Percentiles rank a stretch among this genome's conserved stretches.
Evolutionary conservation across 2,888 invertebrate genomes (phyloP).

Genomic region (Epinotia demarniana): DNA sequence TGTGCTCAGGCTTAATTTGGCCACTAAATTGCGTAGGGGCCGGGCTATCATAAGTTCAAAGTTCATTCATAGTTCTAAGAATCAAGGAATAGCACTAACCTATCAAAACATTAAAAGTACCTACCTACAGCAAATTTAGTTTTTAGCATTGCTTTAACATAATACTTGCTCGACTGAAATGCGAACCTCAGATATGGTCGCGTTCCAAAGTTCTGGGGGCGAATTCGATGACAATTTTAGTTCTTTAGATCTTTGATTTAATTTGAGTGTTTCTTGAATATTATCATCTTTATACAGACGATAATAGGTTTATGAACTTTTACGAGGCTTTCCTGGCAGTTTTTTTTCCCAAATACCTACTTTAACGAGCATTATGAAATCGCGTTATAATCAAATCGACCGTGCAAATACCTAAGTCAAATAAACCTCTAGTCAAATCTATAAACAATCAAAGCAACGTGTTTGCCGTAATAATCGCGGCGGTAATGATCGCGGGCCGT

Average conservation of each 20-base stretch:
- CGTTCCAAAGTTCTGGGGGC: too few species aligned
- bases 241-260: too few species aligned
- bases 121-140: too few species aligned
- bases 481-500: slow-evolving; percentile 57
- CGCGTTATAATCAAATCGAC: neutral
- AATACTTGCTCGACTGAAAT: neutral
- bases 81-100: neutral
- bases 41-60: neutral
- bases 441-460: slow-evolving; percentile 52
- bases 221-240: too few species aligned
- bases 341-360: neutral
- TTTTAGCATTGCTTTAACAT: neutral
- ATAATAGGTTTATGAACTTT: slow-evolving; percentile 4
- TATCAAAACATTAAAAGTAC: neutral
- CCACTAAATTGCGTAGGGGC: neutral
- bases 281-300: neutral
- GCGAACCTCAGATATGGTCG: neutral
- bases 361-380: neutral
- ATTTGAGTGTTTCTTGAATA: neutral
- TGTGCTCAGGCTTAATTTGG: slow-evolving; percentile 2
- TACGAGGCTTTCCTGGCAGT: neutral
- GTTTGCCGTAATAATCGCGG: slow-evolving; percentile 58
- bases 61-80: neutral
- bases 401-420: neutral
- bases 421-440: slow-evolving; percentile 19